Base-by-base conservation (phyloP, 2,113 vertebrate species). In the Rhagologus leucostigma region DNA sequence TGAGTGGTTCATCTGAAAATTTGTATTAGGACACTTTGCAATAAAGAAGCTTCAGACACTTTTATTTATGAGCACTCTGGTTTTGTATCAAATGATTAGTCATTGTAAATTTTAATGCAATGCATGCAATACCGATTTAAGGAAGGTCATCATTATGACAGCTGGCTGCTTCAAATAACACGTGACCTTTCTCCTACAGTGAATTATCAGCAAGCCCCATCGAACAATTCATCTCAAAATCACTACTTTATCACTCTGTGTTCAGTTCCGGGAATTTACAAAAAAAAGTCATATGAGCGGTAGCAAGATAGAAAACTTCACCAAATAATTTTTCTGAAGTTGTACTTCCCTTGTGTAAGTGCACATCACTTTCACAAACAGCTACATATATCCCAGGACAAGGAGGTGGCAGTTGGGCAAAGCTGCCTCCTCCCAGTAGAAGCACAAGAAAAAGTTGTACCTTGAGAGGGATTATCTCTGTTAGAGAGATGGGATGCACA, bases 381-480 rank as follows among this genome's bases (percentile, higher is more conserved):
- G 8, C 64, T 86, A 63, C 27, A 70, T 67, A 73, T 10, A 27
- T 32, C 20, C 29, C 30, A 81, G 39, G 41, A 92, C 7, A 35
- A 60, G 5, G 9, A 47, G 33, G 63, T 47, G 39, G 74, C 55
- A 80, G n/a, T 5, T 77, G 33, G 16, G 42, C 39, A 95, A 84
- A 44, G 63, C 65, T 79, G 69, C 37, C 74, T 76, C 62, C 55
- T 90, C n/a, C 84, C 62, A 78, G 52, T 9, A 83, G 70, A 67
- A 92, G 30, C 56, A 84, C 27, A 67, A 91, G 71, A 91, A 63
- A 70, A 93, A 67, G 77, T 86, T 84, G 70, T 55, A 96, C 95
- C 90, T 96, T 95, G 76, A 95, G 90, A 84, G 83, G 87, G 88
- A 93, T 96, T 95, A 90, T 94, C 74, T 89, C 71, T 60, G 11